These are phyloP conservation scores for Eudemis profundana DNA, from an alignment of 2,888 invertebrate genomes.

Conservation along the genomic window DNA sequence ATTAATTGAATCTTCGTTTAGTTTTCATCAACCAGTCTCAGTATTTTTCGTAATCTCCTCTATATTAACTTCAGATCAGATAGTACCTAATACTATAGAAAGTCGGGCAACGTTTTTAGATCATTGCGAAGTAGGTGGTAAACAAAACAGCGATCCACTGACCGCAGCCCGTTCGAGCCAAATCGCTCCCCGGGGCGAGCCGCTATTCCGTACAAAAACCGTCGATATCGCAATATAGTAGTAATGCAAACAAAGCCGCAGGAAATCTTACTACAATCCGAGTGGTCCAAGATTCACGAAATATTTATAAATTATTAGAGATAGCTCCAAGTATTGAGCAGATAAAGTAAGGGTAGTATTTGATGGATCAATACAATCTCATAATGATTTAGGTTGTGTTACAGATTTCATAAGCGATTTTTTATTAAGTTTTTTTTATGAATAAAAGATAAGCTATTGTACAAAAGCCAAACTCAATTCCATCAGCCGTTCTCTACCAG, in stretches of 20 bases:
- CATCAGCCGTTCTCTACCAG: too few species aligned
- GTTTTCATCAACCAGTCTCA: too few species aligned
- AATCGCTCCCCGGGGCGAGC: slow-evolving; percentile 57
- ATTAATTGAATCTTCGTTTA: too few species aligned
- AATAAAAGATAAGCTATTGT: too few species aligned
- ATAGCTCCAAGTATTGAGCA: too few species aligned
- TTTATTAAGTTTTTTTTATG: too few species aligned
- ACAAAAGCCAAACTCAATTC: too few species aligned
- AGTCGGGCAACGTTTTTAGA: slow-evolving; percentile 36
- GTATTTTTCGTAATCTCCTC: background rate
- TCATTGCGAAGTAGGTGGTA: slow-evolving; percentile 32
- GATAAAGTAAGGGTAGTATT: too few species aligned
- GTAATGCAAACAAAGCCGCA: slow-evolving; percentile 64
- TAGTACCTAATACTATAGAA: slow-evolving; percentile 23
- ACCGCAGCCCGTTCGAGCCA: slow-evolving; percentile 58
- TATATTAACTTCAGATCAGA: background rate
- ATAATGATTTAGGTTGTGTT: too few species aligned
- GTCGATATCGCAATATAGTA: slow-evolving; percentile 65
- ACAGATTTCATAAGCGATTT: too few species aligned
- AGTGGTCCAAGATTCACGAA: slow-evolving; percentile 47
- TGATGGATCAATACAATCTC: too few species aligned
- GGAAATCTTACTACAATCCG: slow-evolving; percentile 55
- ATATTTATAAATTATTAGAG: background rate
- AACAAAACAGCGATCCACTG: slow-evolving; percentile 46
- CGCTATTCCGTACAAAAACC: slow-evolving; percentile 70